Percentiles rank a stretch among this genome's conserved stretches.
phyloP scores from a whole-genome alignment of 92 coral and sea anemone species.

The Epizoanthus ramosus region DNA sequence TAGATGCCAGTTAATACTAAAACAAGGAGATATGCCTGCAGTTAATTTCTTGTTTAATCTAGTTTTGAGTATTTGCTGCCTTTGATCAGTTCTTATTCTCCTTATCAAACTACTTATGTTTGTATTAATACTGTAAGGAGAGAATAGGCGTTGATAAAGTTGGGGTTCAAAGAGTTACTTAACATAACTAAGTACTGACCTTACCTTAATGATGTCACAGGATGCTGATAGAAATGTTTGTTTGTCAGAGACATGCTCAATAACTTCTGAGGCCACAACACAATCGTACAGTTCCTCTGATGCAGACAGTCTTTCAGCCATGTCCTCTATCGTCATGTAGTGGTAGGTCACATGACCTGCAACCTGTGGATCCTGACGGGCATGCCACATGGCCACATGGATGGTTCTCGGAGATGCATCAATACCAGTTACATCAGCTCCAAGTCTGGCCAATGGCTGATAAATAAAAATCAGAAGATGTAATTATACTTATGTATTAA shows the following conservation, averaged over 20 bases:
- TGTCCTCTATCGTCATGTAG: constrained; percentile 86
- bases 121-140: too few species aligned
- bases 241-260: constrained; percentile 89
- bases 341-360: constrained; percentile 60
- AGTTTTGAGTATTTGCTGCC: too few species aligned
- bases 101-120: too few species aligned
- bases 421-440: constrained; percentile 89
- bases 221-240: constrained; percentile 77
- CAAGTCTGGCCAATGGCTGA: constrained; percentile 93
- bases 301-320: constrained; percentile 48
- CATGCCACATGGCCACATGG: constrained; percentile 87
- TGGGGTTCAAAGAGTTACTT: too few species aligned
- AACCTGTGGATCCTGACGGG: constrained; percentile 72
- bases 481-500: too few species aligned
- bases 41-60: too few species aligned
- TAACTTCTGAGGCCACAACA: constrained; percentile 93
- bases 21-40: too few species aligned
- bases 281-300: constrained; percentile 76
- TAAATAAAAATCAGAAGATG: background rate
- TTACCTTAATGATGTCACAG: constrained; percentile 76
- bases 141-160: too few species aligned
- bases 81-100: too few species aligned
- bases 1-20: too few species aligned
- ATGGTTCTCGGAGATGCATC: constrained; percentile 90
- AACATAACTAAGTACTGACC: too few species aligned